phyloP scores from a whole-genome alignment of 2,888 invertebrate species.

The Torymus auratus region DNA sequence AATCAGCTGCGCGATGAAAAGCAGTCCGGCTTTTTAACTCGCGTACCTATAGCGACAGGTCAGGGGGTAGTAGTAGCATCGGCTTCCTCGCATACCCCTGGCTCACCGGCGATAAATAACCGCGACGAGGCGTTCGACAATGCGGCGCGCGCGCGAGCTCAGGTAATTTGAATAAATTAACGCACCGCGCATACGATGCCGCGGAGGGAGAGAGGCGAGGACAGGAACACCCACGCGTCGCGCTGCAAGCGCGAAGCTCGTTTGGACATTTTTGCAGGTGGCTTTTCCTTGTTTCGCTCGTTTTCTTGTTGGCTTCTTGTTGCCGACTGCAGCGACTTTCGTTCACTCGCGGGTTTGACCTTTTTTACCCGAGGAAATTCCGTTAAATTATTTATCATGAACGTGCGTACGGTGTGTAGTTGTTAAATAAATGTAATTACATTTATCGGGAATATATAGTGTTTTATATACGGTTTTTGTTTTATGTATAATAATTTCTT shows the following conservation, averaged over 20 bases:
- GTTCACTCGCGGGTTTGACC: too few species aligned
- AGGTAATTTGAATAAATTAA: conserved; percentile 51
- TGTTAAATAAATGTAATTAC: too few species aligned
- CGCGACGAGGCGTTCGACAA: conserved; percentile 12
- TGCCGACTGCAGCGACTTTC: too few species aligned
- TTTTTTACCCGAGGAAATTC: too few species aligned
- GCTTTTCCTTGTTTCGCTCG: not conserved
- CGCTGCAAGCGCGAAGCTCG: not conserved
- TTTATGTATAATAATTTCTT: too few species aligned
- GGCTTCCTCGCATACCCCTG: conserved; percentile 25
- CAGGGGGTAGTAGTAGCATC: not conserved
- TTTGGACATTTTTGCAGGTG: too few species aligned
- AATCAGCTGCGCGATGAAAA: conserved; percentile 14
- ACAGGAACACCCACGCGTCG: too few species aligned
- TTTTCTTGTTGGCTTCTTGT: too few species aligned
- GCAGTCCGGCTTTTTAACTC: not conserved
- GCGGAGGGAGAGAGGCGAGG: not conserved
- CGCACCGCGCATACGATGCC: conserved; percentile 29
- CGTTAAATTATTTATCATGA: too few species aligned
- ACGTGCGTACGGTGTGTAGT: too few species aligned
- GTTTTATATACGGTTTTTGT: too few species aligned
- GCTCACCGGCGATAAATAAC: conserved; percentile 27
- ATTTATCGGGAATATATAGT: too few species aligned
- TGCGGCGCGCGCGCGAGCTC: conserved; percentile 38
- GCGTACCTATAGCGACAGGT: not conserved